Base-by-base conservation (phyloP, 2,888 invertebrate genomes). In the Aspidiotus rigidus region DNA sequence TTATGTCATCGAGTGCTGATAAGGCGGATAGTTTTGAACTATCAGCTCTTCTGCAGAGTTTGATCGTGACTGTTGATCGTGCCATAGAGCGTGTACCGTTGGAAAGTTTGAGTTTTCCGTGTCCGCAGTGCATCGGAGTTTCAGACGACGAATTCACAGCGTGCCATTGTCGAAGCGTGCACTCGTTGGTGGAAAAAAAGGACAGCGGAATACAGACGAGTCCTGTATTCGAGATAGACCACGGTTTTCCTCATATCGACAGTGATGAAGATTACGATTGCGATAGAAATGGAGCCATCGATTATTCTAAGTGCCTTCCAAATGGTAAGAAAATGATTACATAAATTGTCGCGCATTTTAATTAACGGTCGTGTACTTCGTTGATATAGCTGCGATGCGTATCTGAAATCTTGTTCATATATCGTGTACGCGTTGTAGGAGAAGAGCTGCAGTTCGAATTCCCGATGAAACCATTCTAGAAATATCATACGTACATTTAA, bases 221-320 rank as follows among this genome's bases (percentile, higher is more conserved):
- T 69, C 79, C 83, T 72, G 82, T 84, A 77, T 85, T 85, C 77
- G 85, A 85, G 77, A 80, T 85, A 74, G 85, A 83, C 62, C 84
- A 84, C 53, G 81, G 83, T 61, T 85, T 86, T 78, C 86, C 86
- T 72, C 86, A 86, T 77, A 86, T 86, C 75, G 86, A 86, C 78
- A 86, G 86, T 77, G 86, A 86, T 75, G 86, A 86, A 75, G 86
- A 86, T 63, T 69, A 62, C 63, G 69, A 69, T 62, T 69, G 62
- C 57, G 63, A 62, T 57, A 56, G 56, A 28, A 62, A 61, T 61
- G 69, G 69, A 56, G 62, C 62, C 54, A 67, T 67, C 67, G 67
- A 67, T 59, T 67, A 67, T 59, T 67, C 67, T 9, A 67, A 67
- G 49, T 67, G 59, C 44, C 60, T 67, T 42, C 67, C 67, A 39